Evolutionary conservation across 2,113 vertebrate species (phyloP), one percentile per base, ranked within the genome.

Genomic region (Oryzias javanicus): DNA sequence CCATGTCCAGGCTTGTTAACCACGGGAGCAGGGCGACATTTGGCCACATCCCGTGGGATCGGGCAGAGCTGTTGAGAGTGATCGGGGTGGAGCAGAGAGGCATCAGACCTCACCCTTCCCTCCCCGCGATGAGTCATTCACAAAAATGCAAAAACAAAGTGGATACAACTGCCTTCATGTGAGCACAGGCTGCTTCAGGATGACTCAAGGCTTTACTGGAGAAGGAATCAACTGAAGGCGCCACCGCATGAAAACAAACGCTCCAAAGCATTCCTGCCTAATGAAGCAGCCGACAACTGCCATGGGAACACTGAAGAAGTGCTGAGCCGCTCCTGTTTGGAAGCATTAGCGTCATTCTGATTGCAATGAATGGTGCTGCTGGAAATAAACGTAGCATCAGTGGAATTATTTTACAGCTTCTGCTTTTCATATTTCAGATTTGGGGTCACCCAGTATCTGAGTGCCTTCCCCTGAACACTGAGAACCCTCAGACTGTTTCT

Each of bases 131-230:
- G 87, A 87, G 29, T 89, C 81, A 86, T 78, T 84, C 79, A 82
- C 70, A 72, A 74, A 80, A 78, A 74, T 70, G 69, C 76, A 50
- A 71, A 82, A 76, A 85, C 80, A 78, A 80, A 80, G 76, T 80
- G 60, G 60, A 69, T 75, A 22, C 14, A 64, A 52, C 52, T 12
- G 61, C 18, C 45, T 70, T 80, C 78, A 48, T 81, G 81, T 82
- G 78, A 65, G 60, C 60, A 74, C 83, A 86, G 57, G 81, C 71
- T 49, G 56, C 58, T 45, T 29, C 13, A 6, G 60, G 55, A 56
- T 65, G 66, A 74, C 64, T 60, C 60, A 6, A 16, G 17, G 62
- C 64, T 58, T 44, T 65, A 24, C 48, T 63, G 14, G 35, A 60
- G 40, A 64, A 52, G 35, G 19, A 19, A 6, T 64, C 1, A 64